These are phyloP conservation scores for Toxotes chatareus DNA, from an alignment of 2,113 vertebrate genomes.

Conservation along the genomic window DNA sequence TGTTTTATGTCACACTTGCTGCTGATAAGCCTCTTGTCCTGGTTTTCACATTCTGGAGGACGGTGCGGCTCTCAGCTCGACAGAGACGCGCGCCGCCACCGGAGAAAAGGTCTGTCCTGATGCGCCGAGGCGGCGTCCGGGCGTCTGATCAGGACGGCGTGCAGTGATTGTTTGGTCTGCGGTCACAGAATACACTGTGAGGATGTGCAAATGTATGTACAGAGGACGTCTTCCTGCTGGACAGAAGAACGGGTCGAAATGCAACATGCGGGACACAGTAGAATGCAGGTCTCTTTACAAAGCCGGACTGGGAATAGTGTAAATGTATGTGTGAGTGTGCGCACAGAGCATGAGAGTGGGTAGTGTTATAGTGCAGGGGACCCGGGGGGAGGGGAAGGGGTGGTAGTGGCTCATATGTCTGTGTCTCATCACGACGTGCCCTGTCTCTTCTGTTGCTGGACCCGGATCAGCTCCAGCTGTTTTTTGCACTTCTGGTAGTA, in stretches of 20 bases:
- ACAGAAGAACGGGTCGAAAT: conserved; percentile 21
- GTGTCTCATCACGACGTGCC: conserved; percentile 93
- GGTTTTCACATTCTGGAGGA: conserved; percentile 78
- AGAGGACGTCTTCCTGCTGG: conserved; percentile 51
- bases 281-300: conserved; percentile 64
- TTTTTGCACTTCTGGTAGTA: conserved; percentile 99
- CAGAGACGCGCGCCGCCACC: too few species aligned
- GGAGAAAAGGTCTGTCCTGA: conserved; percentile 2
- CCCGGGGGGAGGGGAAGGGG: conserved; percentile 30
- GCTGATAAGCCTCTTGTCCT: conserved; percentile 34
- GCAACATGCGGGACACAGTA: conserved; percentile 74
- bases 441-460: conserved; percentile 98
- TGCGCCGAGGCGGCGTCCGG: conserved; percentile 11
- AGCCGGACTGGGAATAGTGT: conserved; percentile 26
- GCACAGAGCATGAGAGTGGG: conserved; percentile 56
- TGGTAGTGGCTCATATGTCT: conserved; percentile 40
- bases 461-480: conserved; percentile 97
- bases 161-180: conserved; percentile 68
- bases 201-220: conserved; percentile 63
- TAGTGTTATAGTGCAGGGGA: conserved; percentile 76
- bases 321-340: conserved; percentile 4
- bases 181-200: conserved; percentile 57
- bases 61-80: background rate
- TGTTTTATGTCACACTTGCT: conserved; percentile 38
- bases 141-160: background rate